Evolutionary conservation across 2,888 invertebrate genomes (phyloP), one percentile per base, ranked within the genome.

Genomic region (Calephelis perditalis): DNA sequence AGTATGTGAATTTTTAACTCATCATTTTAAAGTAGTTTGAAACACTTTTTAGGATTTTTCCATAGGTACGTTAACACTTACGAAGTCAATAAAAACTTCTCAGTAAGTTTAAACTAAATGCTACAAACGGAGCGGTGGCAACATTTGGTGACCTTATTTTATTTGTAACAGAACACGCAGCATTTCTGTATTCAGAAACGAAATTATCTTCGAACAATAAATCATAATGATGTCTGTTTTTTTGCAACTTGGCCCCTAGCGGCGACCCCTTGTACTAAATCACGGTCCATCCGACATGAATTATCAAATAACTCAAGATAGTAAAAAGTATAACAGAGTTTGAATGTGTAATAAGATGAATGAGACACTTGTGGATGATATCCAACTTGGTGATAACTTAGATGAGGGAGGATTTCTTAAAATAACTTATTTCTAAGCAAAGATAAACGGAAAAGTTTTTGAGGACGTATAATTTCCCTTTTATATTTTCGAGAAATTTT

Each of bases 281-380:
- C 85, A 86, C 71, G 65, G 67, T 60, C 66, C 66, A 67, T 67
- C 79, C 68, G 82, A 84, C 84, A 78, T 73, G 79, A 84, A 84
- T 87, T 85, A 86, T 86, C 83, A 84, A 85, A 84, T 82, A 84
- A 82, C 79, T 80, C 81, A 76, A 82, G 86, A 86, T 87, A 83
- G 80, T 81, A 72, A 75, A 76, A 78, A 78, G 76, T 79, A 73
- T 76, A 72, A 76, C 71, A 56, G 63, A 68, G 64, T 37, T 56
- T 56, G 52, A 55, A 56, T 44, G 46, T 44, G 45, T 15, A 59
- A 55, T 45, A 46, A 37, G 56, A 46, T 37, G 37, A 40, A 56
- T 56, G 55, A 56, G 56, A 11, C 52, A 52, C 52, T 52, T 52
- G 52, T 52, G 52, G 52, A 35, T 52, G 52, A 52, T 52, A 52